Conservation (phyloP, 2,888 invertebrate genomes). For the Cheilosia variabilis region DNA sequence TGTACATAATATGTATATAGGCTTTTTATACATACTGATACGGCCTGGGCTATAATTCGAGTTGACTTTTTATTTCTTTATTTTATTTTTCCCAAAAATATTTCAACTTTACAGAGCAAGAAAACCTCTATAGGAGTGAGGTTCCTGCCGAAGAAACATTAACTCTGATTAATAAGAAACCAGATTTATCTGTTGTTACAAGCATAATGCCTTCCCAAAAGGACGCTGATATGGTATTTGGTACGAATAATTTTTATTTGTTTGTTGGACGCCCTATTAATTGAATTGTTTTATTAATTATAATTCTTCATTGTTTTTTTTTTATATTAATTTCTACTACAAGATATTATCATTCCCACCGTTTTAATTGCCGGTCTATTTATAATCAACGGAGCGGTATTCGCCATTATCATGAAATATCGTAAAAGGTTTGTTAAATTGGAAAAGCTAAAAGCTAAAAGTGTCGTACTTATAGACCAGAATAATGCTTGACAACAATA, state of each 20-base stretch:
- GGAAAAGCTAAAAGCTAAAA: not conserved
- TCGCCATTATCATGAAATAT: constrained; percentile 87
- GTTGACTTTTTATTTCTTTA: not conserved
- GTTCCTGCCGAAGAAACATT: constrained; percentile 63
- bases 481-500: constrained; percentile 3
- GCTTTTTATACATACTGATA: too few relatives aligned
- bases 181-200: constrained; percentile 53
- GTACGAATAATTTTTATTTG: constrained; percentile 63
- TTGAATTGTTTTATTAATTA: constrained; percentile 24
- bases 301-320: constrained; percentile 34
- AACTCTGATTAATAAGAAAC: constrained; percentile 56
- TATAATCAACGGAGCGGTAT: constrained; percentile 89
- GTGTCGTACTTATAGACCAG: constrained; percentile 19
- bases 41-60: too few relatives aligned
- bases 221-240: constrained; percentile 77
- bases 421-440: constrained; percentile 77
- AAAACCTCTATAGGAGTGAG: constrained; percentile 70
- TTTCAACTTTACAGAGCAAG: constrained; percentile 76
- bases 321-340: constrained; percentile 83
- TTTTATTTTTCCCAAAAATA: constrained; percentile 15
- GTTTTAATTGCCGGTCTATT: constrained; percentile 89
- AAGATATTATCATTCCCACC: constrained; percentile 89
- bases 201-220: constrained; percentile 76
- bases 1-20: not conserved
- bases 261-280: constrained; percentile 8